A percentile compares a stretch with the other conserved stretches of the same genome.
Conservation (phyloP, 2,113 vertebrate genomes). For the Pardalotus punctatus region DNA sequence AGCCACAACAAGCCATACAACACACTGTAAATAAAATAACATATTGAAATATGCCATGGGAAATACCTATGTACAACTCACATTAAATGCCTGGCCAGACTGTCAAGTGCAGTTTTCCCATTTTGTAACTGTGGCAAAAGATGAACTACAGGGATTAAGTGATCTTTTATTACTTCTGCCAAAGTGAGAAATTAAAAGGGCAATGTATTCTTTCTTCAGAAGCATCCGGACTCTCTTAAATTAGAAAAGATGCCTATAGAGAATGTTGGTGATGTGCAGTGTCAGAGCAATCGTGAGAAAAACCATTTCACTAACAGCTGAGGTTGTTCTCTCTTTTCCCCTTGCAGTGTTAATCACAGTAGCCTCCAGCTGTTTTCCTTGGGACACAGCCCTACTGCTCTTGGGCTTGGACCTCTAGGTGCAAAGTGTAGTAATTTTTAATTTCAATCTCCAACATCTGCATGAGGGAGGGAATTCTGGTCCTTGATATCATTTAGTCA, state of each 20-base stretch:
- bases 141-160: neutral
- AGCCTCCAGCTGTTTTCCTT: slow-evolving; percentile 23
- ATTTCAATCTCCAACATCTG: slow-evolving; percentile 21
- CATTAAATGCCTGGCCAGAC: neutral
- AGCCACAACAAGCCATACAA: neutral
- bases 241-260: neutral
- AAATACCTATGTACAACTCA: neutral
- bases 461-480: neutral
- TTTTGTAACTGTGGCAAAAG: neutral
- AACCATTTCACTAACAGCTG: neutral
- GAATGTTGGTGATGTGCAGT: neutral
- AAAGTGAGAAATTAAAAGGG: neutral
- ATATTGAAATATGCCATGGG: neutral
- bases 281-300: neutral
- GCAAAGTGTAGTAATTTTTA: neutral
- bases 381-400: neutral
- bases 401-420: too few species aligned
- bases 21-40: neutral
- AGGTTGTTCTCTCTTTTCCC: neutral
- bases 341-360: neutral
- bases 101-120: neutral
- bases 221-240: neutral
- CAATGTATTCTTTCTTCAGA: neutral
- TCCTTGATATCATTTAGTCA: neutral
- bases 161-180: neutral